These are phyloP conservation scores for Scleropages formosus DNA, from an alignment of 2,797 vertebrate genomes.

Conservation along the genomic window DNA sequence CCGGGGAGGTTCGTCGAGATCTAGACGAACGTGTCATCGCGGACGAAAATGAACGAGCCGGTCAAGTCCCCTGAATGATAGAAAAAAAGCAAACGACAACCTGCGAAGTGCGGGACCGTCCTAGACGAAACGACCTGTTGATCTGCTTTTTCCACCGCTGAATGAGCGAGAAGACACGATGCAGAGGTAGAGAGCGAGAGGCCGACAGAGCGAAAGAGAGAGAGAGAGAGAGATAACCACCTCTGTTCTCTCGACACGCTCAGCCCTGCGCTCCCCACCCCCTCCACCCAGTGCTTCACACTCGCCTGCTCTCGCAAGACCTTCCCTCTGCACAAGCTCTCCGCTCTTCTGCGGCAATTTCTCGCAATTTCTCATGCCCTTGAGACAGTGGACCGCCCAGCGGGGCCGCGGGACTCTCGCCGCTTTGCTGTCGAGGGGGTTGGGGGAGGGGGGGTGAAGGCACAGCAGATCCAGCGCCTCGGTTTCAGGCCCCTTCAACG, in stretches of 20 bases:
- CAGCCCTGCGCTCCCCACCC: conserved; percentile 10
- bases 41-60: too few species aligned
- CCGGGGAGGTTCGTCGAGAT: too few species aligned
- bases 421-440: too few species aligned
- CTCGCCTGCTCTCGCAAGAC: conserved; percentile 8
- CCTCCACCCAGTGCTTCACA: conserved; percentile 16
- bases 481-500: background rate
- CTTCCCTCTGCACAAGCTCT: conserved; percentile 20
- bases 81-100: background rate
- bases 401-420: too few species aligned
- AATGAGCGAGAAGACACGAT: background rate
- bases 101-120: background rate
- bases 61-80: background rate
- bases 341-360: conserved; percentile 11
- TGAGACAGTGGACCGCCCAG: conserved; percentile 13
- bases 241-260: conserved; percentile 27
- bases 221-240: conserved; percentile 19
- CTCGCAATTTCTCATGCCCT: conserved; percentile 20
- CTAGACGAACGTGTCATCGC: too few species aligned
- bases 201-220: background rate
- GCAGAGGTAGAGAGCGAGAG: background rate
- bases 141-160: conserved; percentile 18
- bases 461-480: too few species aligned
- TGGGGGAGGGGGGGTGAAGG: too few species aligned
- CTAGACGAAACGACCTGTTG: background rate